Evolutionary conservation across 2,888 invertebrate genomes (phyloP), one percentile per base, ranked within the genome.

Genomic region (Phania funesta): DNA sequence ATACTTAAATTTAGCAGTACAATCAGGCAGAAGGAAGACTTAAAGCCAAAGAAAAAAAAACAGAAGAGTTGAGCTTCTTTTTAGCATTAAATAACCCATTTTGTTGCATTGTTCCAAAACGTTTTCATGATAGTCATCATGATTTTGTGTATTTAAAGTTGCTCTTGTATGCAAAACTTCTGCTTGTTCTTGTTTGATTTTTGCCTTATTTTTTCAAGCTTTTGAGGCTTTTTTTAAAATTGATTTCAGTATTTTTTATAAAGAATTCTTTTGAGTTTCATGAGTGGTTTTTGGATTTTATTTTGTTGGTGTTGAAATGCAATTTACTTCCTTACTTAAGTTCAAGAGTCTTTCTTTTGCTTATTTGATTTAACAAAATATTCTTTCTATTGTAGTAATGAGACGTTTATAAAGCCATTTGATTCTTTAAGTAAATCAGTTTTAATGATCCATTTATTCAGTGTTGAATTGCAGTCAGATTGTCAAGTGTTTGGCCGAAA

Each of bases 111-210:
- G 77, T 78, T 73, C 71, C 67, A 60, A 60, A 76, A 73, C 84
- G 86, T 85, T 87, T 87, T 86, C 86, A 81, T 86, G 87, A 86
- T 87, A 74, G 78, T 82, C 82, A 78, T 74, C 82, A 70, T 77
- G 82, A 78, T 82, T 75, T 78, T 78, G 70, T 85, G 86, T 87
- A 87, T 87, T 87, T 87, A 87, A 58, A 56, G 56, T 8, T 84
- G 83, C 83, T 86, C 24, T 86, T 83, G 83, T 85, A 84, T 84
- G 86, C 64, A 73, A 80, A 84, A 83, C 11, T 64, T 81, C 58
- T n/a, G n/a, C n/a, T 60, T 58, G 50, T 52, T 50, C 50, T 73
- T 60, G 29, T 73, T 54, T 54, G 44, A 74, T 74, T 64, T 54
- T 52, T 3, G 7, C 29, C 24, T 54, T 54, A 16, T n/a, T 41